Percentiles rank a stretch among this genome's conserved stretches.
Conservation (phyloP, 2,113 vertebrate species). For the Struthidea cinerea region DNA sequence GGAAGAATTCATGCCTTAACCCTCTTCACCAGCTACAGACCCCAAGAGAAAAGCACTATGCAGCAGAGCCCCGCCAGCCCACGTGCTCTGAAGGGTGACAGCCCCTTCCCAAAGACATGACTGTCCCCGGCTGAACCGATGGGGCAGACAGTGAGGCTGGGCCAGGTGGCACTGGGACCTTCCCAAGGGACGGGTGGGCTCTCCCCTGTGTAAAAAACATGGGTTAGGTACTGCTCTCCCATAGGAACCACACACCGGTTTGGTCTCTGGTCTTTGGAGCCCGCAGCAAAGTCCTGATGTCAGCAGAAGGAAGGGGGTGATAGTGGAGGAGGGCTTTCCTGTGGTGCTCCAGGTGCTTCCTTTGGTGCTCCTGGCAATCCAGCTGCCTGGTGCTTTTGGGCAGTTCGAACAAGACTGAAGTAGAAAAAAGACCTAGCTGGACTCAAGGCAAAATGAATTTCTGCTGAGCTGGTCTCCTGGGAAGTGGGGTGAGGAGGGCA, state of each 20-base stretch:
- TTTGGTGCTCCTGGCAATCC: background rate
- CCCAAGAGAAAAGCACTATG: slow-evolving; percentile 25
- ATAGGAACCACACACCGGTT: background rate
- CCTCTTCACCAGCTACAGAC: background rate
- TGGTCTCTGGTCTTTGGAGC: background rate
- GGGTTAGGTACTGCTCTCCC: background rate
- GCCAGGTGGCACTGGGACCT: background rate
- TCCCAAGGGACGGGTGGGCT: background rate
- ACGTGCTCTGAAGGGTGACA: background rate
- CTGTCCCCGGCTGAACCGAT: background rate
- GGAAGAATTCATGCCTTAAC: slow-evolving; percentile 86
- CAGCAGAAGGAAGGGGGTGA: background rate
- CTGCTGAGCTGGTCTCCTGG: background rate
- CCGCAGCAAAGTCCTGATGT: background rate
- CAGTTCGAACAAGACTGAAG: background rate
- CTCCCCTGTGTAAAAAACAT: background rate
- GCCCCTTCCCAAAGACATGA: background rate
- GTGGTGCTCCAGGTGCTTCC: background rate
- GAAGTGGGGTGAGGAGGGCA: background rate
- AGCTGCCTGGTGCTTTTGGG: background rate
- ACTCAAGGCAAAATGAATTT: background rate
- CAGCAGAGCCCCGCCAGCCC: background rate
- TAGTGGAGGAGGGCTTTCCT: background rate
- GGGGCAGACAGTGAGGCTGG: accelerated
- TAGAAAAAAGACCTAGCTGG: background rate